phyloP scores from a whole-genome alignment of 2,888 invertebrate genomes.

The Dynastes maya region DNA sequence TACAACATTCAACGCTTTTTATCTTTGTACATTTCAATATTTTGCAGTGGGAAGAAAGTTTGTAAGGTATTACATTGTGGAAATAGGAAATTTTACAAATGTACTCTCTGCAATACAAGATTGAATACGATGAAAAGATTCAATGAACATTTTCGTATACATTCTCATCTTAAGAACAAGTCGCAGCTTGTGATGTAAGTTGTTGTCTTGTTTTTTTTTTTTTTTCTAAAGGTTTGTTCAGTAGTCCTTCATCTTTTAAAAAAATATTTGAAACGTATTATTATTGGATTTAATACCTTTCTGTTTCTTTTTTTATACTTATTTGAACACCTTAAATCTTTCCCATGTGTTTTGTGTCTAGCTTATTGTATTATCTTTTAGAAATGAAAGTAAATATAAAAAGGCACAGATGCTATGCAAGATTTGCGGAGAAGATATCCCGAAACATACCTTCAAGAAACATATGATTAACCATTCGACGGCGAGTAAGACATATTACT shows the following conservation, averaged over 20 bases:
- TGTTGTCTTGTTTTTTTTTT: neutral
- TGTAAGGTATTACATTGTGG: neutral
- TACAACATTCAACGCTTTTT: too few relatives aligned
- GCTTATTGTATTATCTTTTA: neutral
- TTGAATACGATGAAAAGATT: neutral
- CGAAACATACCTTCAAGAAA: neutral
- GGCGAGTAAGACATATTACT: neutral
- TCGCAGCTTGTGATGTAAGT: neutral
- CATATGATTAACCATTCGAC: slow-evolving; percentile 2
- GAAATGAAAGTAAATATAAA: neutral
- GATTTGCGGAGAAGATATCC: neutral
- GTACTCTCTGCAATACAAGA: neutral
- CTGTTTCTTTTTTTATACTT: too few relatives aligned
- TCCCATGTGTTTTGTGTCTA: neutral
- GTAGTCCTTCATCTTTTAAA: too few relatives aligned
- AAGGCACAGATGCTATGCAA: neutral
- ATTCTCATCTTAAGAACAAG: neutral
- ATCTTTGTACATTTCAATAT: neutral
- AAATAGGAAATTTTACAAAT: slow-evolving; percentile 14
- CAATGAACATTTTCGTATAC: neutral
- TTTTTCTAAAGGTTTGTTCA: too few relatives aligned
- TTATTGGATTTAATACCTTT: too few relatives aligned
- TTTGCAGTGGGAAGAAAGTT: neutral
- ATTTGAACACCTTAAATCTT: too few relatives aligned
- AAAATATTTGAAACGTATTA: too few relatives aligned